These are phyloP conservation scores for Montifringilla adamsi DNA, from an alignment of 2,113 vertebrate species.

Conservation along the genomic window DNA sequence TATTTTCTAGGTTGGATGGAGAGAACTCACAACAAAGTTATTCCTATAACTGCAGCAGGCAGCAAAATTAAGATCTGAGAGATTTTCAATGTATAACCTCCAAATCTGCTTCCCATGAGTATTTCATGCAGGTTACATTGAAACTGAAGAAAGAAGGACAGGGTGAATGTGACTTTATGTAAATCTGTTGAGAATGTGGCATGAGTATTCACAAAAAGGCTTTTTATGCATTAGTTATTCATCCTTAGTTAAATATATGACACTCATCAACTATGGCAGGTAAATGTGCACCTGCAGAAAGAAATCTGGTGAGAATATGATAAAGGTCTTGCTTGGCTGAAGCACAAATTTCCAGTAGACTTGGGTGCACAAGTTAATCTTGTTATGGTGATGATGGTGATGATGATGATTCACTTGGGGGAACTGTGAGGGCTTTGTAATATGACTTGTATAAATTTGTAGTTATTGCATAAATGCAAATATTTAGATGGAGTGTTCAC, in stretches of 20 bases:
- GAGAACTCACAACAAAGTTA: not conserved
- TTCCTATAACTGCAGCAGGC: not conserved
- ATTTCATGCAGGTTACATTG: not conserved
- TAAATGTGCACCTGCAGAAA: not conserved
- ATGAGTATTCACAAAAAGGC: conserved; percentile 1
- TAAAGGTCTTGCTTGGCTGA: not conserved
- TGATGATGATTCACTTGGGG: not conserved
- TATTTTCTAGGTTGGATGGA: not conserved
- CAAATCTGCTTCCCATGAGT: not conserved
- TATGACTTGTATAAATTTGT: not conserved
- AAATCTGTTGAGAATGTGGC: conserved; percentile 12
- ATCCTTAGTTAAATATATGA: not conserved
- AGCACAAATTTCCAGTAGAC: not conserved
- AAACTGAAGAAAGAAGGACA: not conserved
- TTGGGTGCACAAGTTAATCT: not conserved
- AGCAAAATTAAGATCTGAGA: conserved; percentile 20
- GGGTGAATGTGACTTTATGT: conserved; percentile 22
- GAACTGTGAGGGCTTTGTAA: not conserved
- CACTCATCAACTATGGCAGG: not conserved
- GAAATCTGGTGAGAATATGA: not conserved
- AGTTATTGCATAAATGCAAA: not conserved
- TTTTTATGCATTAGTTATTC: conserved; percentile 27
- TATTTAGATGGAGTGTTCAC: not conserved
- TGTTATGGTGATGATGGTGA: not conserved
- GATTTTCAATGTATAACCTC: not conserved